Evolutionary conservation across 2,113 vertebrate genomes (phyloP).

Genomic region (Phasianus colchicus): DNA sequence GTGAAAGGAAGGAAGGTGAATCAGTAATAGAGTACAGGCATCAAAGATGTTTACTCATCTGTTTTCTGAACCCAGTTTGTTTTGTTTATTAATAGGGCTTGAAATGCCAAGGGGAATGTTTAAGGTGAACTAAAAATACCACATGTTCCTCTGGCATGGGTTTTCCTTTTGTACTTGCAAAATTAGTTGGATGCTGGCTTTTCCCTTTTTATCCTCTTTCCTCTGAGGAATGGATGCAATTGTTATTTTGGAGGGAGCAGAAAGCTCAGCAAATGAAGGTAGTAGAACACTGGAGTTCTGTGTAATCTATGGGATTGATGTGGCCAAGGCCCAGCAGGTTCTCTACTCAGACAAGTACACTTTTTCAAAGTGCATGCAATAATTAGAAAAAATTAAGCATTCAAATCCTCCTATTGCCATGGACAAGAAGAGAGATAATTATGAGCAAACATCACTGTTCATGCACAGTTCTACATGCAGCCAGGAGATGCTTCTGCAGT

Average conservation of each 20-base stretch:
- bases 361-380: background rate
- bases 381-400: background rate
- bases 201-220: background rate
- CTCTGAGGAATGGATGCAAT: background rate
- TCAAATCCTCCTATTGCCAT: background rate
- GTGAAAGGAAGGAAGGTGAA: background rate
- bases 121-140: conserved; percentile 37
- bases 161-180: background rate
- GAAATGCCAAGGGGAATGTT: conserved; percentile 45
- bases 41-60: conserved; percentile 9
- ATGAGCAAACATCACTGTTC: background rate
- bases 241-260: background rate
- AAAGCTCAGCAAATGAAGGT: background rate
- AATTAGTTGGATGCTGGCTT: conserved; percentile 25
- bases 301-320: background rate
- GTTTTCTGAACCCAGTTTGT: conserved; percentile 29
- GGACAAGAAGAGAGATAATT: background rate
- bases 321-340: background rate
- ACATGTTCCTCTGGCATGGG: background rate
- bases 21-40: background rate
- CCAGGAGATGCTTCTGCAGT: background rate
- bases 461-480: background rate
- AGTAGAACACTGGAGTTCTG: background rate
- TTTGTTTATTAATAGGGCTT: conserved; percentile 53
- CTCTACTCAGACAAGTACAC: background rate